A percentile compares a stretch with the other conserved stretches of the same genome.
phyloP scores from a whole-genome alignment of 2,797 vertebrate genomes.

The Lerista edwardsae region DNA sequence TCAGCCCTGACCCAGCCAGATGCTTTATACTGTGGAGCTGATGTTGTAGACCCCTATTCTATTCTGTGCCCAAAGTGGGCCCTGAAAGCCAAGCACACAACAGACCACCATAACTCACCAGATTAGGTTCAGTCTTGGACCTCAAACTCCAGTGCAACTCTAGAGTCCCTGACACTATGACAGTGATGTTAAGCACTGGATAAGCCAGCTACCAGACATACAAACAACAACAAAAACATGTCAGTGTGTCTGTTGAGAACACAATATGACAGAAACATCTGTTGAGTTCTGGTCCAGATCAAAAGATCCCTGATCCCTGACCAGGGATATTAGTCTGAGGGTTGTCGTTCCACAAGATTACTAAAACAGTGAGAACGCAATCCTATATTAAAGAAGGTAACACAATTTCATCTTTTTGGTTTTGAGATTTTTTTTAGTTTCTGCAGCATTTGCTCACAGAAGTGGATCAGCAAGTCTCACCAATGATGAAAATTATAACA shows the following conservation, averaged over 20 bases:
- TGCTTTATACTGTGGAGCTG: background rate
- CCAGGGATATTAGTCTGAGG: background rate
- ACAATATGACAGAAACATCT: background rate
- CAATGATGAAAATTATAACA: constrained; percentile 1
- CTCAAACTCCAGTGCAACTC: background rate
- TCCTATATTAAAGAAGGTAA: constrained; percentile 27
- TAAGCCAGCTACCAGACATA: background rate
- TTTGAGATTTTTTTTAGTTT: background rate
- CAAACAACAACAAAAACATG: background rate
- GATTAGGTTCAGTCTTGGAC: background rate
- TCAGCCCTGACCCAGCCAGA: background rate
- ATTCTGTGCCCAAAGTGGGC: background rate
- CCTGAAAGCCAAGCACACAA: background rate
- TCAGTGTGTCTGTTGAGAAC: background rate
- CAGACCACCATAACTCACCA: background rate
- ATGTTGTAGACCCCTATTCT: background rate
- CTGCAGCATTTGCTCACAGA: background rate
- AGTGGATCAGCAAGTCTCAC: background rate
- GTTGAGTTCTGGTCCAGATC: no score
- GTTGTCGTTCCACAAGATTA: background rate
- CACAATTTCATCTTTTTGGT: constrained; percentile 34
- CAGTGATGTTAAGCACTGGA: background rate
- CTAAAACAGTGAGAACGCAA: background rate
- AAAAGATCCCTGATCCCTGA: background rate
- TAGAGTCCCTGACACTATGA: background rate